Percentiles rank a stretch among this genome's conserved stretches.
Evolutionary conservation across 92 coral and sea anemone genomes (phyloP).

Genomic region (Palythoa grandiflora): DNA sequence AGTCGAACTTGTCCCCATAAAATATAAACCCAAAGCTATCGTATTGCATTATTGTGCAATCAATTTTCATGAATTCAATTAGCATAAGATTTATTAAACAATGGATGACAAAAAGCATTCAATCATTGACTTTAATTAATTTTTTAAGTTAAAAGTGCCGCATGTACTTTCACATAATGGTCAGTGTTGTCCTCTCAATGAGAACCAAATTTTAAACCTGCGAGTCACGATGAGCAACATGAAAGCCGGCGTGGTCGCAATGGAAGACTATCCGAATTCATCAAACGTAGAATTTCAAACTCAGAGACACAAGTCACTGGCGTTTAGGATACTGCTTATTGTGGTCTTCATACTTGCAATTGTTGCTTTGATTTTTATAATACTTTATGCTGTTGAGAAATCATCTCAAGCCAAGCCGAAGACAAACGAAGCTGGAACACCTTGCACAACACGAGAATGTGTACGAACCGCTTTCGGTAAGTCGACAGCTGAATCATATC

Average conservation of each 20-base stretch:
- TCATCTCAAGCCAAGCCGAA: neutral
- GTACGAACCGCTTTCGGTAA: conserved; percentile 65
- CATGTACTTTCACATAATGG: too few species aligned
- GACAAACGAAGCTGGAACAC: neutral
- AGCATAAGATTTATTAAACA: too few species aligned
- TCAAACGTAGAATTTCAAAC: conserved; percentile 15
- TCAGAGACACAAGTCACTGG: neutral
- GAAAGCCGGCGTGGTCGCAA: neutral
- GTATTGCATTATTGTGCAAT: too few species aligned
- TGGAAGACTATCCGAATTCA: neutral
- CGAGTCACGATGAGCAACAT: neutral
- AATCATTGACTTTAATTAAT: too few species aligned
- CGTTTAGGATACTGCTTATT: conserved; percentile 7
- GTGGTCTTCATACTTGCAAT: neutral
- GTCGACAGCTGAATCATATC: neutral
- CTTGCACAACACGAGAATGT: conserved; percentile 61
- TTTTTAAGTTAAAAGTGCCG: too few species aligned
- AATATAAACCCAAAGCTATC: too few species aligned
- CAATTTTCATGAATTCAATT: too few species aligned
- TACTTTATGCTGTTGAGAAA: conserved; percentile 66
- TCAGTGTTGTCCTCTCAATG: too few species aligned
- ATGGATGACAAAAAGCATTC: too few species aligned
- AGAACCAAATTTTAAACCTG: too few species aligned
- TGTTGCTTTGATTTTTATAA: conserved; percentile 56
- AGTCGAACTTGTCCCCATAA: too few species aligned